Evolutionary conservation across 2,797 vertebrate genomes (phyloP), one percentile per base, ranked within the genome.

Genomic region (Hypotaenidia philippensis): DNA sequence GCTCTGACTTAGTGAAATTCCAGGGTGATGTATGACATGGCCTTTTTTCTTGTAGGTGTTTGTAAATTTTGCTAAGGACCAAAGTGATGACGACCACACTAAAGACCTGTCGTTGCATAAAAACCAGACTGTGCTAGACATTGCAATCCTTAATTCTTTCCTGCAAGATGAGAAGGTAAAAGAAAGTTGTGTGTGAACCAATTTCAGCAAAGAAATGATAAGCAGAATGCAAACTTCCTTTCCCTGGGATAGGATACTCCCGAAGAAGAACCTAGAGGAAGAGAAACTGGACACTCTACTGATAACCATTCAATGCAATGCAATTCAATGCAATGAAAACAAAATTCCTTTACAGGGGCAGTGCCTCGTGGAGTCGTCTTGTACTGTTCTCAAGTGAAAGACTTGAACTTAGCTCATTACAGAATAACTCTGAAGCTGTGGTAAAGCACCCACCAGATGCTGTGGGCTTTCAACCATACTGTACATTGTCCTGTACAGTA

Each of bases 21-120:
- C 32, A 5, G 27, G 49, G 25, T 65, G 41, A 25, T 75, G 25
- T 47, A n/a, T 96, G 64, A 92, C 17, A 1, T 31, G 36, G 27
- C 78, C 57, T 40, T 92, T 95, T 86, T 56, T 89, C 76, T 95
- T 91, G 65, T 94, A 99, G 99, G 99, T 99, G 95, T 99, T 99
- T 96, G 99, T 99, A 96, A 99, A 99, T 98, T 99, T 99, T 93
- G 99, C 99, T 55, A 99, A 99, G 98, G 99, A 99, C 98, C 99
- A 99, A 98, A 99, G 99, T 21, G 99, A 99, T 0, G 99, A 99
- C 31, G 99, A 99, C 96, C 98, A 98, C 96, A 98, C 98, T 87
- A 99, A 99, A 98, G 99, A 99, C 96, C 93, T 99, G 95, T 99
- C 99, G 83, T 97, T 99, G 94, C 98, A 98, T 87, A 98, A 98